Evolutionary conservation across 2,797 vertebrate species (phyloP).

Genomic region (Amblyraja radiata): DNA sequence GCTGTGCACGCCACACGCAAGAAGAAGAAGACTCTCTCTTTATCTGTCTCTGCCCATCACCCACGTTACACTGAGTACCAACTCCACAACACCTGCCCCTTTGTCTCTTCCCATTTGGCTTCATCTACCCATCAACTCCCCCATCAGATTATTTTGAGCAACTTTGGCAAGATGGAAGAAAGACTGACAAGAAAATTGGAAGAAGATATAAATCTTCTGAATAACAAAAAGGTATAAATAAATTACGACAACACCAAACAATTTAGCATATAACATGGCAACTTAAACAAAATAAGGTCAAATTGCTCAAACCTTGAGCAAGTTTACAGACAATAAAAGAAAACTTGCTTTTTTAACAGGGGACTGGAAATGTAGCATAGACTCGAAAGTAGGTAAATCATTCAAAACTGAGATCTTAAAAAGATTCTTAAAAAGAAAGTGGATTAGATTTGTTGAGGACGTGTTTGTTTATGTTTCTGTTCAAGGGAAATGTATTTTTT

Average conservation of each 20-base stretch:
- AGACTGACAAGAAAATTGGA: not conserved
- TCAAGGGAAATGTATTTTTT: not conserved
- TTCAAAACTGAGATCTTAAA: too few relatives aligned
- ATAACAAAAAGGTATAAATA: not conserved
- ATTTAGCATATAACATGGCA: not conserved
- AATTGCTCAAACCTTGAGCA: not conserved
- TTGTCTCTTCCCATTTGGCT: too few relatives aligned
- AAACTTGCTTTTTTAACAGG: not conserved
- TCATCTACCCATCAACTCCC: too few relatives aligned
- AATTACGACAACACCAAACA: not conserved
- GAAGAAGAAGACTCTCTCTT: too few relatives aligned
- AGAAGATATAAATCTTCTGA: not conserved
- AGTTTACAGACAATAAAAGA: not conserved
- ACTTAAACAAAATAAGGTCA: not conserved
- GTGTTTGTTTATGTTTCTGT: not conserved
- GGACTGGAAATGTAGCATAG: not conserved
- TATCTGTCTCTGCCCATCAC: too few relatives aligned
- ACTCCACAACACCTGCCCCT: too few relatives aligned
- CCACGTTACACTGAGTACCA: too few relatives aligned
- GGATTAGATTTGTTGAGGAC: not conserved
- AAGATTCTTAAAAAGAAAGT: not conserved
- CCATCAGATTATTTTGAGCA: not conserved
- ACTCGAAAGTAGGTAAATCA: not conserved
- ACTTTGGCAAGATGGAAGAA: not conserved
- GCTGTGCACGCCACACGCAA: too few relatives aligned